Evolutionary conservation across 1,140 invertebrate genomes (phyloP).

Genomic region (Formica exsecta): DNA sequence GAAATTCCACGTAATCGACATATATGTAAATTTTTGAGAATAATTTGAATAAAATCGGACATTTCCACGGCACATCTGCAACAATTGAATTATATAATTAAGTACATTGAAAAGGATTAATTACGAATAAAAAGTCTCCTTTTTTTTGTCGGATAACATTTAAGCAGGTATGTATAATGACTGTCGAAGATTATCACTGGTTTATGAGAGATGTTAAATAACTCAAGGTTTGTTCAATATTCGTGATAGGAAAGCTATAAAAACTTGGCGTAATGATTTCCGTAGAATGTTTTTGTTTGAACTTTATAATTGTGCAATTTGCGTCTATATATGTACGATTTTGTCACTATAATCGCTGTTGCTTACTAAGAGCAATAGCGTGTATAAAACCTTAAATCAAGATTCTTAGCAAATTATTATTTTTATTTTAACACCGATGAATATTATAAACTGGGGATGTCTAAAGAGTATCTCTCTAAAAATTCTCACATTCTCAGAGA

Average conservation of each 20-base stretch:
- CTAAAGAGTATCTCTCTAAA: too few species aligned
- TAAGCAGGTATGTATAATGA: neutral
- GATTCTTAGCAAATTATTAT: neutral
- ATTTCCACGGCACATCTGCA: neutral
- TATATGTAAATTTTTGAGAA: neutral
- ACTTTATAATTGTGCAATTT: neutral
- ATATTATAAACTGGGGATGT: neutral
- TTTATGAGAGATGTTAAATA: neutral
- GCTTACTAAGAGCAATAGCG: neutral
- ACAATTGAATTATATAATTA: too few species aligned
- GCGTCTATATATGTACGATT: neutral
- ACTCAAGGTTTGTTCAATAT: slow-evolving; percentile 10
- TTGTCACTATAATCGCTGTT: neutral
- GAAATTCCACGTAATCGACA: neutral
- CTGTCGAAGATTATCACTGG: neutral
- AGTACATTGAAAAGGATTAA: neutral
- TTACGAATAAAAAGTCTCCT: neutral
- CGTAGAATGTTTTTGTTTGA: neutral
- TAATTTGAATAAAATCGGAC: neutral
- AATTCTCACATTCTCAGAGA: too few species aligned
- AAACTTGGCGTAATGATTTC: neutral
- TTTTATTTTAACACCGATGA: neutral
- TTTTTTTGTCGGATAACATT: neutral
- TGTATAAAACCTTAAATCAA: neutral
- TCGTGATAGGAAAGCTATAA: neutral